phyloP scores from a whole-genome alignment of 2,113 vertebrate genomes.

The Anoura caudifer region DNA sequence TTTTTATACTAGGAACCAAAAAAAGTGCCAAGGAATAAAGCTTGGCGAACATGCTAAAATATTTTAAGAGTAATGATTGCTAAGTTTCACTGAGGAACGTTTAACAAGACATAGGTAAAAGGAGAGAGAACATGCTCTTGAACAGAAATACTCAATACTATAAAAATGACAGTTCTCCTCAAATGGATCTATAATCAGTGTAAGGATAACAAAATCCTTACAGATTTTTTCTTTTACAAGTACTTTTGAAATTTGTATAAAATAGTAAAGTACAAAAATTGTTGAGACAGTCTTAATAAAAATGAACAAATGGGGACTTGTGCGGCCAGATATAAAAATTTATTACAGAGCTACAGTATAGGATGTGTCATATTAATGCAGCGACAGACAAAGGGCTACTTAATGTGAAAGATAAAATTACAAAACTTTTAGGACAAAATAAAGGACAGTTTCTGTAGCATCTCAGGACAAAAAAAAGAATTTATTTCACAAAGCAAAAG shows the following conservation, averaged over 20 bases:
- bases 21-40: neutral
- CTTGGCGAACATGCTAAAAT: neutral
- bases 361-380: neutral
- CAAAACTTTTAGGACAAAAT: neutral
- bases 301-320: neutral
- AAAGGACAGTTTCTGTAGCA: neutral
- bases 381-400: neutral
- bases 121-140: neutral
- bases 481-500: constrained; percentile 18
- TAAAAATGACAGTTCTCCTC: neutral
- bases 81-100: neutral
- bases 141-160: neutral
- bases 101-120: neutral
- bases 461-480: neutral
- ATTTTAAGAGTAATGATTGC: neutral
- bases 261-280: neutral
- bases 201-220: neutral
- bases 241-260: neutral
- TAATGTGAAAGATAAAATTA: neutral
- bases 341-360: neutral
- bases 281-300: neutral
- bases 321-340: neutral
- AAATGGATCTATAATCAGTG: neutral
- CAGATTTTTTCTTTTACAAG: neutral
- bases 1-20: neutral